Evolutionary conservation across 37 sponge, comb jelly and placozoan species (phyloP).

Genomic region (Chondrilla cf. caribensis): DNA sequence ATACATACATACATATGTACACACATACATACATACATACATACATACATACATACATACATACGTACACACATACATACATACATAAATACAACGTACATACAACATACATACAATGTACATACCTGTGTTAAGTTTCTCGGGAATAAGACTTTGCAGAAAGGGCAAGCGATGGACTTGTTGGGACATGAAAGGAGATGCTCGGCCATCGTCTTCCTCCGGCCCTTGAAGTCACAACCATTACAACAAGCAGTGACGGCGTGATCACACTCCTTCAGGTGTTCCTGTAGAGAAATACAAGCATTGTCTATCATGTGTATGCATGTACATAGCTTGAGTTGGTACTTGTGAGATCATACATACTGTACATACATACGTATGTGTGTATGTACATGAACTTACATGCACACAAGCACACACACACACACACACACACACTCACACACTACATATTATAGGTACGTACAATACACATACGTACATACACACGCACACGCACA

Average conservation of each 20-base stretch:
- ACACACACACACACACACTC: neutral
- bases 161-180: slow-evolving; percentile 37
- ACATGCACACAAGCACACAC: neutral
- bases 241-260: slow-evolving; percentile 49
- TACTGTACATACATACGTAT: neutral
- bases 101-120: too few relatives aligned
- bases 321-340: too few relatives aligned
- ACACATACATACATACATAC: neutral
- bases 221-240: slow-evolving; percentile 43
- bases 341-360: too few relatives aligned
- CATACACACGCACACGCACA: neutral
- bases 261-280: slow-evolving; percentile 47
- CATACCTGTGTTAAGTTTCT: slow-evolving; percentile 27
- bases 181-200: slow-evolving; percentile 56
- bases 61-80: slow-evolving; percentile 28
- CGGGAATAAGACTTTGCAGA: slow-evolving; percentile 44
- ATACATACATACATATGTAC: slow-evolving; percentile 4
- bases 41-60: slow-evolving; percentile 30
- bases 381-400: neutral
- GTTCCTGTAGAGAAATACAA: slow-evolving; percentile 31
- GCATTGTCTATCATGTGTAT: neutral
- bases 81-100: neutral
- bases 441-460: neutral
- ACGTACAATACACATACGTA: neutral
- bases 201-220: slow-evolving; percentile 37